These are phyloP conservation scores for Triops longicaudatus DNA, from an alignment of 1,140 invertebrate species.

Conservation along the genomic window DNA sequence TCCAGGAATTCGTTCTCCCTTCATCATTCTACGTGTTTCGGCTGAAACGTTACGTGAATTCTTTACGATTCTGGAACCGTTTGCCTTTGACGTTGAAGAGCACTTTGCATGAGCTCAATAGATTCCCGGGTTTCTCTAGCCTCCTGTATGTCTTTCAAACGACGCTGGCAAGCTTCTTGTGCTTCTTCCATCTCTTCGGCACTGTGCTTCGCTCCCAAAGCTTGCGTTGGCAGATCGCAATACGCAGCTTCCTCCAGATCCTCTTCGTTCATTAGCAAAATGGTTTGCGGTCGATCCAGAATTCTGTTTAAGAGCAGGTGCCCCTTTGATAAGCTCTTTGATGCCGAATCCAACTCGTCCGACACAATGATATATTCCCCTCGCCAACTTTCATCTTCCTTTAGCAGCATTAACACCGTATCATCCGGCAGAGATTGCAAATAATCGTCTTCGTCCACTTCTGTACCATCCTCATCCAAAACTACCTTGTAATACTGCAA, in stretches of 20 bases:
- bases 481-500: slow-evolving; percentile 35
- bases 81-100: not conserved
- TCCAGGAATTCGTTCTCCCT: not conserved
- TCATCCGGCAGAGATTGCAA: slow-evolving; percentile 42
- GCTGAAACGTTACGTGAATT: not conserved
- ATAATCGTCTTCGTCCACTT: slow-evolving; percentile 45
- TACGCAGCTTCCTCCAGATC: not conserved
- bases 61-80: not conserved
- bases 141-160: not conserved
- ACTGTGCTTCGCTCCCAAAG: not conserved
- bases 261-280: not conserved
- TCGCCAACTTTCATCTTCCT: not conserved
- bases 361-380: not conserved
- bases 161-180: not conserved
- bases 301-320: not conserved
- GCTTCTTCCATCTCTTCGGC: not conserved
- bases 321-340: not conserved
- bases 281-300: not conserved
- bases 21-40: not conserved
- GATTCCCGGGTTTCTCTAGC: not conserved
- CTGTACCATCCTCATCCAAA: slow-evolving; percentile 44
- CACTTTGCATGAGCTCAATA: not conserved
- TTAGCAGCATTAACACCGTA: slow-evolving; percentile 41
- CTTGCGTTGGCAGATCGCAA: not conserved
- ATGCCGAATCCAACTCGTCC: not conserved